phyloP scores from a whole-genome alignment of 2,888 invertebrate genomes.

The Sicus ferrugineus region DNA sequence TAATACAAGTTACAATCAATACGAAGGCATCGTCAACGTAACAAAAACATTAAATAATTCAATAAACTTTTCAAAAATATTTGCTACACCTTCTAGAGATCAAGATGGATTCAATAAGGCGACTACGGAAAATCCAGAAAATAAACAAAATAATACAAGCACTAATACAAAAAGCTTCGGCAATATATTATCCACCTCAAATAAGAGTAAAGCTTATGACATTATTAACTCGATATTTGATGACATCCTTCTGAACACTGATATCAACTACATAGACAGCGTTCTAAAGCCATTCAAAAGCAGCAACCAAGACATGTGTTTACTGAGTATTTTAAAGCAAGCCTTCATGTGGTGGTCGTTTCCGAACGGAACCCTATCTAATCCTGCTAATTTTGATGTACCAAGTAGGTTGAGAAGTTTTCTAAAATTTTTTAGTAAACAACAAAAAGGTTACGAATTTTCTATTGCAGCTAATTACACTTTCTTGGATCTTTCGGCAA shows the following conservation, averaged over 20 bases:
- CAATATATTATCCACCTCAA: background rate
- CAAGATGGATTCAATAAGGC: too few species aligned
- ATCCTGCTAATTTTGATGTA: conserved; percentile 21
- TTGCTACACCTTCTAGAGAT: too few species aligned
- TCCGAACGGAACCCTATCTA: conserved; percentile 55
- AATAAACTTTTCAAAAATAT: too few species aligned
- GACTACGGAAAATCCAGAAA: background rate
- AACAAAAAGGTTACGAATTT: background rate
- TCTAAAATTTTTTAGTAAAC: background rate
- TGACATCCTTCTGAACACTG: background rate
- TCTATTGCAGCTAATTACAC: conserved; percentile 20
- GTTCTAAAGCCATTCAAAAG: conserved; percentile 25
- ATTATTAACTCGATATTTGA: background rate
- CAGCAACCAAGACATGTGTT: conserved; percentile 47
- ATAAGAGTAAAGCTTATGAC: background rate
- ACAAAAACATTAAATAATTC: too few species aligned
- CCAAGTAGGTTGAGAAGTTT: conserved; percentile 5
- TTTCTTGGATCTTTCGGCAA: conserved; percentile 53
- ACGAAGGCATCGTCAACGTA: too few species aligned
- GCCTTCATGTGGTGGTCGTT: conserved; percentile 53
- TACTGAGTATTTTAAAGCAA: conserved; percentile 52
- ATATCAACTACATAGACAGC: background rate
- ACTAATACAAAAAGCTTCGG: background rate
- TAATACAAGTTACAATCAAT: too few species aligned
- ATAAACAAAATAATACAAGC: background rate